Evolutionary conservation across 1,140 invertebrate species (phyloP).

Genomic region (Doryteuthis pealeii): DNA sequence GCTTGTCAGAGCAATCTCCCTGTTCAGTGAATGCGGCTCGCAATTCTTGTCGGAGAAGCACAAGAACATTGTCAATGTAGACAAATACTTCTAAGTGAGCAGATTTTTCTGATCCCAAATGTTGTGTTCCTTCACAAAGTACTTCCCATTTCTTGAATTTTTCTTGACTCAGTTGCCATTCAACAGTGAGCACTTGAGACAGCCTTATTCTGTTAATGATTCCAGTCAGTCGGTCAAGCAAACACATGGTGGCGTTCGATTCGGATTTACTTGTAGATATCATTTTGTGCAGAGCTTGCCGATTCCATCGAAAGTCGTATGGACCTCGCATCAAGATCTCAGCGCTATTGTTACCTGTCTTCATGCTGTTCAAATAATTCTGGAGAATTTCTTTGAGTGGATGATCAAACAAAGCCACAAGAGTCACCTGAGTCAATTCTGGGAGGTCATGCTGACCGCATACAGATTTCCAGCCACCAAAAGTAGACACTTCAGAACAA

Average conservation of each 20-base stretch:
- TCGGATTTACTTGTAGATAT: neutral
- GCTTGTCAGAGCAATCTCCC: slow-evolving; percentile 5
- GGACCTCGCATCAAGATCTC: slow-evolving; percentile 2
- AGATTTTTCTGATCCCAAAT: neutral
- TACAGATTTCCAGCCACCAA: neutral
- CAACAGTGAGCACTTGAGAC: neutral
- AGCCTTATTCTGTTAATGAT: neutral
- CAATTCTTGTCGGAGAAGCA: neutral
- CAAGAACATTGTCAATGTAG: neutral
- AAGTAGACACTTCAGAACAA: slow-evolving; percentile 1
- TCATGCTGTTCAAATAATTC: neutral
- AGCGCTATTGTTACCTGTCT: neutral
- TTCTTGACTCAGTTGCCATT: slow-evolving; percentile 1
- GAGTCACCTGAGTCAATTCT: neutral
- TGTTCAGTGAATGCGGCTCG: slow-evolving; percentile 5
- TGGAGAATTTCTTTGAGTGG: neutral
- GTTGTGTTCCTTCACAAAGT: neutral
- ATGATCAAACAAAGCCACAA: neutral
- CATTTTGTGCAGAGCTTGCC: slow-evolving; percentile 4
- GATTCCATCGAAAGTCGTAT: slow-evolving; percentile 3
- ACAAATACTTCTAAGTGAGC: slow-evolving; percentile 3
- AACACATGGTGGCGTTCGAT: neutral
- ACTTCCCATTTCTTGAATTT: neutral
- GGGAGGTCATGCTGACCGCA: slow-evolving; percentile 4
- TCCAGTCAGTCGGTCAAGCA: neutral